Conservation (phyloP, 2,888 invertebrate genomes). For the Piscicola geometra region DNA sequence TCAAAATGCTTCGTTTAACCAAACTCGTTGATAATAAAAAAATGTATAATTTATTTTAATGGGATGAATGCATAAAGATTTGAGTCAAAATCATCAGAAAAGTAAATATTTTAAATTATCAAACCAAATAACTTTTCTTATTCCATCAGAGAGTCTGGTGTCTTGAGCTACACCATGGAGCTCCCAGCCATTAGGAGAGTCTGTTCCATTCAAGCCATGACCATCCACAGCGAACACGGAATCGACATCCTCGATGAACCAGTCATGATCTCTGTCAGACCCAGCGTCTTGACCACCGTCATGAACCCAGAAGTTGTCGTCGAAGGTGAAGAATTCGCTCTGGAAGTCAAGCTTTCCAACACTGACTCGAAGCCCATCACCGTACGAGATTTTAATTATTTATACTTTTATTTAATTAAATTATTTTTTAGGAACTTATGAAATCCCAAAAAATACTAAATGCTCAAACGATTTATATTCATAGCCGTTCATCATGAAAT, state of each 20-base stretch:
- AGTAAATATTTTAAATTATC: not conserved
- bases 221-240: conserved; percentile 7
- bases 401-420: too few species aligned
- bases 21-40: too few species aligned
- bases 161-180: not conserved
- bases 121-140: not conserved
- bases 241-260: not conserved
- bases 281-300: conserved; percentile 4
- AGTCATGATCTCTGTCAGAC: not conserved
- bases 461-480: not conserved
- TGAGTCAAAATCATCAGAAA: not conserved
- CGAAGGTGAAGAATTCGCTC: conserved; percentile 19
- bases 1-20: too few species aligned
- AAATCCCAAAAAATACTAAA: too few species aligned
- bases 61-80: too few species aligned
- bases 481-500: not conserved
- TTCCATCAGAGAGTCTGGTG: not conserved
- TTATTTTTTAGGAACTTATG: too few species aligned
- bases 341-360: conserved; percentile 25
- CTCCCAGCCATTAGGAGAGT: not conserved
- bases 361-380: not conserved
- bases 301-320: not conserved
- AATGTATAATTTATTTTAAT: too few species aligned
- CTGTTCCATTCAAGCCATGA: not conserved
- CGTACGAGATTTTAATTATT: too few species aligned